A percentile compares a stretch with the other conserved stretches of the same genome.
Conservation (phyloP, 2,888 invertebrate genomes). For the Incurvaria masculella region DNA sequence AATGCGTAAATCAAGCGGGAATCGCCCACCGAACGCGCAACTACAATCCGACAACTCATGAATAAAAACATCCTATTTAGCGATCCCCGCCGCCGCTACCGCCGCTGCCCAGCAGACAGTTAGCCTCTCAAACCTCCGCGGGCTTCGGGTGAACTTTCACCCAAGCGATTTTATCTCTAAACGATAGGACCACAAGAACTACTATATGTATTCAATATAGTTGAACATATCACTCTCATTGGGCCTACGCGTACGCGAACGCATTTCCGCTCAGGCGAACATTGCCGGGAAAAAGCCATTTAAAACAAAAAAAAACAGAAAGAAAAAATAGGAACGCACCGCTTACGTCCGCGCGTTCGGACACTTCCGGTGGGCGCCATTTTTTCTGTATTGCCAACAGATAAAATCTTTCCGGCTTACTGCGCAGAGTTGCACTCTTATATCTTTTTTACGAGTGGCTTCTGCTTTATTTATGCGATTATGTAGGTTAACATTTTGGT, state of each 20-base stretch:
- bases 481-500: neutral
- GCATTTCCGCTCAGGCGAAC: constrained; percentile 55
- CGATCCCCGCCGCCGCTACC: constrained; percentile 30
- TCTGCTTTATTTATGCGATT: constrained; percentile 32
- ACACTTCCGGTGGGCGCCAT: constrained; percentile 59
- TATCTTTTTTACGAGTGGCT: constrained; percentile 32
- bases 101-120: neutral
- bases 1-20: constrained; percentile 49
- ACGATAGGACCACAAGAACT: constrained; percentile 26
- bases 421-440: constrained; percentile 47
- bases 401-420: constrained; percentile 58
- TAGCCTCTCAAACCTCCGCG: too few species aligned
- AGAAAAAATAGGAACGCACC: constrained; percentile 49
- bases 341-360: constrained; percentile 43
- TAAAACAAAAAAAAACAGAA: constrained; percentile 55
- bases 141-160: neutral
- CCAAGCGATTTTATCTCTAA: constrained; percentile 29
- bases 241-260: constrained; percentile 48
- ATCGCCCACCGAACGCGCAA: constrained; percentile 41
- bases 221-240: constrained; percentile 34
- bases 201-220: constrained; percentile 34
- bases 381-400: constrained; percentile 58
- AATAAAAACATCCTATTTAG: constrained; percentile 57
- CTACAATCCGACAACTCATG: constrained; percentile 30
- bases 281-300: constrained; percentile 56